Base-by-base conservation (phyloP, 1,140 invertebrate genomes). In the Rhagoletis pomonella region DNA sequence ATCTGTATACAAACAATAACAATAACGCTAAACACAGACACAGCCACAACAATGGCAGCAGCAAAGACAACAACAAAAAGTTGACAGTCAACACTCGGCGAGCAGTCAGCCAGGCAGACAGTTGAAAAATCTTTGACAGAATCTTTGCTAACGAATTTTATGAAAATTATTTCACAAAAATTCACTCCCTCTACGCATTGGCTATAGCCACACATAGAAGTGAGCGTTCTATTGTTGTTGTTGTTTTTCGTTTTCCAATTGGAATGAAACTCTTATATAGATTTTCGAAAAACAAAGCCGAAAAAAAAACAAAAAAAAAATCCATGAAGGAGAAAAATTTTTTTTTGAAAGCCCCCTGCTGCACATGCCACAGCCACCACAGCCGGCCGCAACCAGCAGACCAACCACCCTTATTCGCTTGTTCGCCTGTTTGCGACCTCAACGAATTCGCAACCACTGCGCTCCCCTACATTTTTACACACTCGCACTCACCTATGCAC, bases 391-490 rank as follows among this genome's bases (percentile, higher is more conserved):
- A 81, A 47, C 42, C 67, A 17, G 42, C 67, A 42, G 67, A 44
- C 73, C 73, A 55, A 29, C 73, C 73, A 81, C 73, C 73, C 73
- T 55, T 50, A 81, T 47, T 58, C 42, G 17, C 55, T 81, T 81
- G 73, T 81, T 58, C 9, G 17, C 42, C 73, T 81, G 5, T 81
- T 17, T 12, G 47, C 50, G 73, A 42, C 50, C 73, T 81, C 47
- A 81, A 81, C 73, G 73, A 81, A 81, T 81, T 81, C 73, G 47
- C 73, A 81, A 81, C 73, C 73, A 81, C 73, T 81, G 73, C n/a
- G 73, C 73, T 81, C 73, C 73, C 73, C 73, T 81, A 81, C 73
- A 81, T 81, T 81, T 81, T 81, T 81, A 81, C 44, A 81, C n/a
- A 73, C 44, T 73, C 69, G 42, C 69, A 17, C 14, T 73, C 14